Base-by-base conservation (phyloP, 1,140 invertebrate species). In the Megathymus violae region DNA sequence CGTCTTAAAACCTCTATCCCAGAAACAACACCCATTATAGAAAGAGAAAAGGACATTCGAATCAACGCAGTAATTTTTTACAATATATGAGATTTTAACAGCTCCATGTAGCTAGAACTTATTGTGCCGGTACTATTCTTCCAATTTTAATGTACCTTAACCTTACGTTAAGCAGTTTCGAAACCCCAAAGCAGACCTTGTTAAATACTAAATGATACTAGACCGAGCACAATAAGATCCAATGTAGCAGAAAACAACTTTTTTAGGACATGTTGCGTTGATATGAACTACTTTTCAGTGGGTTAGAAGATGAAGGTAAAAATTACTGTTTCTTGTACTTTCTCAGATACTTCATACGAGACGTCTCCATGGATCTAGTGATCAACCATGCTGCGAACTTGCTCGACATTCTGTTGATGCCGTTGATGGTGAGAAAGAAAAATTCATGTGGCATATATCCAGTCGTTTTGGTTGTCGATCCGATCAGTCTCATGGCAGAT, bases 381-480 rank as follows among this genome's bases (percentile, higher is more conserved):
- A 94, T 91, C 2, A 95, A 59, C 93, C 93, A 94, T 0, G 92
- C 71, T 0, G 91, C 91, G 10, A 93, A 92, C 19, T 71, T 82
- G 0, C 93, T 92, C 4, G 92, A 93, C 0, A 93, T 66, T n/a
- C 74, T 82, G 4, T 92, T 74, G 6, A 95, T 69, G 1, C 62
- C 72, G 14, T 93, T 88, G 5, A 95, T 64, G n/a, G 91, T 69
- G 6, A 88, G 91, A 50, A 95, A 91, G 75, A 97, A 92, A 4
- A 96, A 62, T 4, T 92, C 91, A 72, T 97, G 96, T 0, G 95
- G 95, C 5, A 93, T 93, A 84, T 97, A 98, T 14, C 96, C 97
- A 2, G 95, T 95, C 0, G 97, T 97, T 40, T 92, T 89, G 1
- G 91, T 90, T 66, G 95, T 93, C 41, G 97, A 93, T 10, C 97